phyloP scores from a whole-genome alignment of 2,797 vertebrate genomes.

The Limnodromus scolopaceus region DNA sequence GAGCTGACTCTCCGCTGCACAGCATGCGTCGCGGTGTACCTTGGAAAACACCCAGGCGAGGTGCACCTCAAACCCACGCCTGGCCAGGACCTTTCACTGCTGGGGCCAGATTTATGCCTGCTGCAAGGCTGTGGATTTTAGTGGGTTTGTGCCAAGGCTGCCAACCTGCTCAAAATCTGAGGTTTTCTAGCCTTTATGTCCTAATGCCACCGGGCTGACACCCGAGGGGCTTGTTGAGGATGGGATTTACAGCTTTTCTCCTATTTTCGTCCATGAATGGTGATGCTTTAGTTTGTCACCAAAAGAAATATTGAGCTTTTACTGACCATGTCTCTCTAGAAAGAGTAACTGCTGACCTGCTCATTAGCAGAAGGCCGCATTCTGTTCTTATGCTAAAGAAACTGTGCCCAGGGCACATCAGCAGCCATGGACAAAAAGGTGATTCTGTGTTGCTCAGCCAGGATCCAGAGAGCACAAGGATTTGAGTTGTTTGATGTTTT shows the following conservation, averaged over 20 bases:
- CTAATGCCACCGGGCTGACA: background rate
- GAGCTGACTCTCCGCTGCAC: background rate
- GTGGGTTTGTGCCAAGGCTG: background rate
- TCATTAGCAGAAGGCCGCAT: background rate
- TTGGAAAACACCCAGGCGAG: constrained; percentile 48
- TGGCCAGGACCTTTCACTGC: background rate
- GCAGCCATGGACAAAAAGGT: background rate
- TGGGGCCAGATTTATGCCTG: background rate
- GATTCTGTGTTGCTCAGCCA: background rate
- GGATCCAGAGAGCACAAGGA: background rate
- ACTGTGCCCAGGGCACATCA: background rate
- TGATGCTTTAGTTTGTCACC: background rate
- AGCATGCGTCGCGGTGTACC: background rate
- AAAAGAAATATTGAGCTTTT: background rate
- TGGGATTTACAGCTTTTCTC: background rate
- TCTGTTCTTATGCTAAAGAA: background rate
- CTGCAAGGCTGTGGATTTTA: rapidly evolving
- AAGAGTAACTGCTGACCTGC: background rate
- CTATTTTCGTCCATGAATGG: background rate
- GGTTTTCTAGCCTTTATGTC: background rate
- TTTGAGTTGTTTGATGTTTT: background rate
- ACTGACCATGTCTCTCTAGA: background rate
- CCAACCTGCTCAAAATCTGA: background rate
- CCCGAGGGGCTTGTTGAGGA: background rate
- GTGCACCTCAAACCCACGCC: background rate